Evolutionary conservation across 2,113 vertebrate genomes (phyloP).

Genomic region (Tautogolabrus adspersus): DNA sequence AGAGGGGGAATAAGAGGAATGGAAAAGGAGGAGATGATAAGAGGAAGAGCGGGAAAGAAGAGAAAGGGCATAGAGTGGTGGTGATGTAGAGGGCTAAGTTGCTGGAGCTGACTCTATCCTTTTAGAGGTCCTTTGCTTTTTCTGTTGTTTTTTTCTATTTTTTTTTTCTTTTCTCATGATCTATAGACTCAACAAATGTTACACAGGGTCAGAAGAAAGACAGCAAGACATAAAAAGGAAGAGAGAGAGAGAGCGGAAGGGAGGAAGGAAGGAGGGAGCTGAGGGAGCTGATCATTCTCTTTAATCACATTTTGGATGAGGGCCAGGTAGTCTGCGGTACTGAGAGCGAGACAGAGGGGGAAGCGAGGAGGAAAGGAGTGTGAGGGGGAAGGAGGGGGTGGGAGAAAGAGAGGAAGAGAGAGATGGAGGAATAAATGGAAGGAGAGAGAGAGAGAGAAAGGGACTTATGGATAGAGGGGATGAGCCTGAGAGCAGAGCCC

Average conservation of each 20-base stretch:
- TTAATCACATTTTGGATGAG: constrained; percentile 99
- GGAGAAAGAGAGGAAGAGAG: constrained; percentile 29
- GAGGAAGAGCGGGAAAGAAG: constrained; percentile 31
- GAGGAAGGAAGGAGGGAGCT: constrained; percentile 82
- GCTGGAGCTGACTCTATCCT: constrained; percentile 79
- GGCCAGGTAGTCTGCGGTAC: constrained; percentile 95
- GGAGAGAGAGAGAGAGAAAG: constrained; percentile 44
- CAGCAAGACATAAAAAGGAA: constrained; percentile 73
- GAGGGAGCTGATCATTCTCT: constrained; percentile 97
- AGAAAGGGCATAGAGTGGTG: constrained; percentile 38
- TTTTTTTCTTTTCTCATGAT: constrained; percentile 66
- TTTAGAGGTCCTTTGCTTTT: constrained; percentile 57
- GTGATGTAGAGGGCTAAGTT: constrained; percentile 45
- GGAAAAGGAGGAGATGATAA: constrained; percentile 51
- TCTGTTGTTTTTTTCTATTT: constrained; percentile 51
- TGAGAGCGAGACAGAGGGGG: constrained; percentile 72
- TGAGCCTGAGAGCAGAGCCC: constrained; percentile 81
- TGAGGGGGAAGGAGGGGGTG: constrained; percentile 33
- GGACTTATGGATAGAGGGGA: constrained; percentile 70
- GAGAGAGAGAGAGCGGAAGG: constrained; percentile 57
- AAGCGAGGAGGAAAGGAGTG: constrained; percentile 53
- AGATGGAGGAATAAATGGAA: constrained; percentile 63
- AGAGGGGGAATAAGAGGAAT: constrained; percentile 13
- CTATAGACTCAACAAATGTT: constrained; percentile 53
- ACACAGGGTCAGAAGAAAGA: constrained; percentile 91